Conservation (phyloP, 1,140 invertebrate species). For the Schmidtea mediterranea region DNA sequence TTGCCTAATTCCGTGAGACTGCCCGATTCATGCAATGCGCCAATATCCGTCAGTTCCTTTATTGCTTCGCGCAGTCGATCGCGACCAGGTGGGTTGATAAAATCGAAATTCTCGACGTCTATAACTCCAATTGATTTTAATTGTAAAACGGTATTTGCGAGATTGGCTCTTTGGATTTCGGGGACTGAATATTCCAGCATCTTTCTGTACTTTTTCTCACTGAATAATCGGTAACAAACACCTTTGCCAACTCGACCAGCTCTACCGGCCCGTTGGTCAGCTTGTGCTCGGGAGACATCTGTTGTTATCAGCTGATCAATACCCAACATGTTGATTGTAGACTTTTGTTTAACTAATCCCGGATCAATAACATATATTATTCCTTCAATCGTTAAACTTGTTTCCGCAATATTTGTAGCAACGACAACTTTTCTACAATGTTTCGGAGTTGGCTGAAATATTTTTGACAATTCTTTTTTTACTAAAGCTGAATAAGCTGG, state of each 20-base stretch:
- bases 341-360: slow-evolving; percentile 39
- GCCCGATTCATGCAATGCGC: no score
- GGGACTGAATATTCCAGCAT: slow-evolving; percentile 92
- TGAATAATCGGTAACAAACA: slow-evolving; percentile 69
- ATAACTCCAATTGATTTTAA: slow-evolving; percentile 98
- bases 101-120: slow-evolving; percentile 86
- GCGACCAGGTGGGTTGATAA: slow-evolving; percentile 98
- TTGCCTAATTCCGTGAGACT: no score
- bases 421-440: slow-evolving; percentile 51
- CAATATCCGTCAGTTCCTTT: no score
- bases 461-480: slow-evolving; percentile 40
- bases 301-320: slow-evolving; percentile 14
- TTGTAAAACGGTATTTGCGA: slow-evolving; percentile 74
- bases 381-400: slow-evolving; percentile 79
- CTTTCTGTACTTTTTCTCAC: slow-evolving; percentile 30
- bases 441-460: slow-evolving; percentile 46
- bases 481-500: slow-evolving; percentile 4
- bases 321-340: slow-evolving; percentile 46
- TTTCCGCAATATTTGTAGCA: slow-evolving; percentile 88
- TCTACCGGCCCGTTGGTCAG: slow-evolving; percentile 66
- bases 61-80: no score
- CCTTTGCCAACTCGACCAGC: slow-evolving; percentile 61
- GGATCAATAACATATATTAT: slow-evolving; percentile 74
- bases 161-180: slow-evolving; percentile 89
- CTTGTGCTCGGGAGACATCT: slow-evolving; percentile 59